These are phyloP conservation scores for Megastigmus dorsalis DNA, from an alignment of 2,888 invertebrate genomes.

Conservation along the genomic window DNA sequence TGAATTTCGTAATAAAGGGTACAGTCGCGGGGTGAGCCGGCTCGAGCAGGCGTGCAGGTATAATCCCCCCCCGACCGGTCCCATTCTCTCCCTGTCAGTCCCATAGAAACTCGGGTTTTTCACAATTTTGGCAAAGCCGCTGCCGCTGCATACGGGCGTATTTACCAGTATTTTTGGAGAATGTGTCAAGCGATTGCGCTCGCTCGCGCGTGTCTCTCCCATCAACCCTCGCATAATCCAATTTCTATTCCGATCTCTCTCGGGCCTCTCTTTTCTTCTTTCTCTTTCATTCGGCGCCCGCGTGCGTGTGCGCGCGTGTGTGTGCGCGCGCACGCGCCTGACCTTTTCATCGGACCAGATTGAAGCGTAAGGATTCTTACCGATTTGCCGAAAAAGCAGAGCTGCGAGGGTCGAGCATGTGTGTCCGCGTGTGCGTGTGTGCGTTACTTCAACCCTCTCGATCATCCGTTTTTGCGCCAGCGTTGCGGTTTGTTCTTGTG, in stretches of 20 bases:
- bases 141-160: constrained; percentile 70
- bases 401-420: neutral
- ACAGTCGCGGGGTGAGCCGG: neutral
- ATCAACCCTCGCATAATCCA: constrained; percentile 68
- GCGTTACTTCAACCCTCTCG: constrained; percentile 39
- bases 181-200: constrained; percentile 67
- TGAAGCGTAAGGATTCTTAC: constrained; percentile 46
- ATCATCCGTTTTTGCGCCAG: neutral
- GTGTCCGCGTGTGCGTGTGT: neutral
- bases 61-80: constrained; percentile 28
- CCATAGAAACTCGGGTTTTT: constrained; percentile 60
- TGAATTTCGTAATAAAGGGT: constrained; percentile 3
- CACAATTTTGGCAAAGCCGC: constrained; percentile 62
- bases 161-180: constrained; percentile 70
- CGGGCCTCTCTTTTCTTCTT: constrained; percentile 13
- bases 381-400: constrained; percentile 31
- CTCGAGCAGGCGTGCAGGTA: constrained; percentile 24
- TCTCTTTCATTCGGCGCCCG: constrained; percentile 1
- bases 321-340: neutral
- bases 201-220: constrained; percentile 55
- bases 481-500: neutral
- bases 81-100: constrained; percentile 59
- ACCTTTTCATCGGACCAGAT: constrained; percentile 39
- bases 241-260: constrained; percentile 60
- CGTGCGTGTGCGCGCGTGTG: neutral